Evolutionary conservation across 1,140 invertebrate genomes (phyloP).

Genomic region (Zaprionus davidi): DNA sequence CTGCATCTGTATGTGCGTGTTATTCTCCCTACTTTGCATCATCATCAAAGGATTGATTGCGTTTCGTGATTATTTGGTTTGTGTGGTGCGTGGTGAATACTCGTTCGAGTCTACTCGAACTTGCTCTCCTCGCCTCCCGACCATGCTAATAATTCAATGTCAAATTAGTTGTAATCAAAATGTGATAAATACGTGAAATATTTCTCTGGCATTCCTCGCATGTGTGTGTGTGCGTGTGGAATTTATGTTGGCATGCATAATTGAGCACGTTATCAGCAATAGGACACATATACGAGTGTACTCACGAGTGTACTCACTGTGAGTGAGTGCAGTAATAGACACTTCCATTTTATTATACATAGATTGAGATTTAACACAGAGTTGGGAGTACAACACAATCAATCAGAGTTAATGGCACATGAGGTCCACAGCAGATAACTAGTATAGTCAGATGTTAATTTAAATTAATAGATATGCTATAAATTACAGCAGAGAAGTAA

Average conservation of each 20-base stretch:
- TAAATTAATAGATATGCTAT: not conserved
- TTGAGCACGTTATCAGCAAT: constrained; percentile 37
- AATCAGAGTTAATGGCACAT: constrained; percentile 4
- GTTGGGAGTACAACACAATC: not conserved
- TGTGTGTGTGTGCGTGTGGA: constrained; percentile 27
- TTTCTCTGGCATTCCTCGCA: constrained; percentile 41
- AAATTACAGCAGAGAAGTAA: not conserved
- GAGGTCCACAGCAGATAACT: not conserved
- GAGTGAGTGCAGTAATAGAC: not conserved
- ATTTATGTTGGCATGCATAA: constrained; percentile 47
- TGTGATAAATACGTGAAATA: constrained; percentile 74
- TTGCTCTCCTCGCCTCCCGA: not conserved
- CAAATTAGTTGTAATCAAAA: constrained; percentile 77
- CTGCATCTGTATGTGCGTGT: constrained; percentile 13
- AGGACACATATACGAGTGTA: not conserved
- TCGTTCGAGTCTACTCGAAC: not conserved
- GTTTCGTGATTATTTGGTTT: constrained; percentile 65
- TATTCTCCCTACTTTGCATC: constrained; percentile 31
- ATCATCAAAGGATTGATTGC: constrained; percentile 72
- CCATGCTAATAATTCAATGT: constrained; percentile 74
- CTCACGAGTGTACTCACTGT: not conserved
- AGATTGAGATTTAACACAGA: not conserved
- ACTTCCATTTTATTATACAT: not conserved
- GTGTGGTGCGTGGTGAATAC: not conserved
- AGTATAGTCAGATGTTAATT: not conserved